Percentiles rank a stretch among this genome's conserved stretches.
Conservation (phyloP, 2,113 vertebrate species). For the Ceyx cyanopectus region DNA sequence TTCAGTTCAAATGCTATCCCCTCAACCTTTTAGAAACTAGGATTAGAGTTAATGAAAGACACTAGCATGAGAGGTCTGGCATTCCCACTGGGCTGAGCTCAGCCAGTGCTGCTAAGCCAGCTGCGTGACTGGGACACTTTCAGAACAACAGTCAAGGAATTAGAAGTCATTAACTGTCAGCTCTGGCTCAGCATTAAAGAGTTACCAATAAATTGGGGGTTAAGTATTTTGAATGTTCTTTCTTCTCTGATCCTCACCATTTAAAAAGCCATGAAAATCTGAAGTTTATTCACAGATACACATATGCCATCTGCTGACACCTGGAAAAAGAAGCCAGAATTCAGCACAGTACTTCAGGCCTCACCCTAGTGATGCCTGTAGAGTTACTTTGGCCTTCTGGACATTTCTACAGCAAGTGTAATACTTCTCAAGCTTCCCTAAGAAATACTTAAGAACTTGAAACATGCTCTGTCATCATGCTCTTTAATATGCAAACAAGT, state of each 20-base stretch:
- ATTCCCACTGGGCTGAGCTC: neutral
- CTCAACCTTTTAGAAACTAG: neutral
- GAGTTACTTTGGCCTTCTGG: neutral
- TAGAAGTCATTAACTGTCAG: neutral
- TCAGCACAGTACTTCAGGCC: neutral
- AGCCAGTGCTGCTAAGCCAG: neutral
- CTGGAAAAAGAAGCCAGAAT: neutral
- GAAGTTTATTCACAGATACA: neutral
- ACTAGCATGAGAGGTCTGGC: neutral
- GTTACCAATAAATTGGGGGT: neutral
- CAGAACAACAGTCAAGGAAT: neutral
- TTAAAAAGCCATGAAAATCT: neutral
- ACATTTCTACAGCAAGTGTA: neutral
- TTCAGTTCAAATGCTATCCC: neutral
- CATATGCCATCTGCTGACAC: fast-evolving
- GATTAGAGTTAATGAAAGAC: neutral
- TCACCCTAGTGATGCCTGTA: fast-evolving
- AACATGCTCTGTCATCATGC: neutral
- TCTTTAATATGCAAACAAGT: neutral
- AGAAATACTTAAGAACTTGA: neutral
- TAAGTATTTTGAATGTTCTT: neutral
- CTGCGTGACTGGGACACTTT: neutral
- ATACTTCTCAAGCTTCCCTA: neutral
- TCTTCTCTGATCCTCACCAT: neutral
- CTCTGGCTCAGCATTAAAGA: constrained; percentile 4